These are phyloP conservation scores for Dendrolimus pini DNA, from an alignment of 2,888 invertebrate genomes.

Conservation along the genomic window DNA sequence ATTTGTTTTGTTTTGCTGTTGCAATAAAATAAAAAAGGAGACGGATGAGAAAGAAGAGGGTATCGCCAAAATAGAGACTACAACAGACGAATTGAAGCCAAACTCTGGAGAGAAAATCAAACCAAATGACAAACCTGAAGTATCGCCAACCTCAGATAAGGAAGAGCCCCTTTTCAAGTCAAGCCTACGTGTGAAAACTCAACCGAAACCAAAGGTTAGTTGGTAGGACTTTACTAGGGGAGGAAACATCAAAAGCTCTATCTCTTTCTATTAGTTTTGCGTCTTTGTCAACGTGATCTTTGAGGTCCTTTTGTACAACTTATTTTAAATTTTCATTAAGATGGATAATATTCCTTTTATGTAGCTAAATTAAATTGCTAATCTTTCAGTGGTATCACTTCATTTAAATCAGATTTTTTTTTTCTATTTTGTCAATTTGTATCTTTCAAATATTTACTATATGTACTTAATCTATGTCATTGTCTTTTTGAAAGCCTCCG, in stretches of 20 bases:
- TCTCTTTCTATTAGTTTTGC: constrained; percentile 53
- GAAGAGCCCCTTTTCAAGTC: constrained; percentile 71
- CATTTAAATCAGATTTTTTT: constrained; percentile 13
- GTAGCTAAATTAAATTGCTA: background rate
- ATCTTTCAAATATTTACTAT: constrained; percentile 10
- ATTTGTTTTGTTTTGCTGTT: constrained; percentile 63
- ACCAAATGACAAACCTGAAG: constrained; percentile 33
- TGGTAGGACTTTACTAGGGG: constrained; percentile 23
- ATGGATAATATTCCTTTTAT: constrained; percentile 16
- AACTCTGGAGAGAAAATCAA: constrained; percentile 46
- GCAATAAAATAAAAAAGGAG: constrained; percentile 61
- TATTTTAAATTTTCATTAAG: constrained; percentile 23
- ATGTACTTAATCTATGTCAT: constrained; percentile 50
- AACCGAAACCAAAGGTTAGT: constrained; percentile 66
- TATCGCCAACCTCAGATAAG: constrained; percentile 51
- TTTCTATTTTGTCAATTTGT: background rate
- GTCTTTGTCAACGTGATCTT: constrained; percentile 43
- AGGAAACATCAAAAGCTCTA: constrained; percentile 28
- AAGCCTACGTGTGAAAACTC: constrained; percentile 57
- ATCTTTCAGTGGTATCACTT: constrained; percentile 19
- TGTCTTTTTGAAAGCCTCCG: constrained; percentile 65
- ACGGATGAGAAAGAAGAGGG: constrained; percentile 55
- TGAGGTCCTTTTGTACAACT: constrained; percentile 28
- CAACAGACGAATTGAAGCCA: constrained; percentile 67
- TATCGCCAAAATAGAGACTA: constrained; percentile 68